Evolutionary conservation across 2,113 vertebrate species (phyloP).

Genomic region (Centrocercus urophasianus): DNA sequence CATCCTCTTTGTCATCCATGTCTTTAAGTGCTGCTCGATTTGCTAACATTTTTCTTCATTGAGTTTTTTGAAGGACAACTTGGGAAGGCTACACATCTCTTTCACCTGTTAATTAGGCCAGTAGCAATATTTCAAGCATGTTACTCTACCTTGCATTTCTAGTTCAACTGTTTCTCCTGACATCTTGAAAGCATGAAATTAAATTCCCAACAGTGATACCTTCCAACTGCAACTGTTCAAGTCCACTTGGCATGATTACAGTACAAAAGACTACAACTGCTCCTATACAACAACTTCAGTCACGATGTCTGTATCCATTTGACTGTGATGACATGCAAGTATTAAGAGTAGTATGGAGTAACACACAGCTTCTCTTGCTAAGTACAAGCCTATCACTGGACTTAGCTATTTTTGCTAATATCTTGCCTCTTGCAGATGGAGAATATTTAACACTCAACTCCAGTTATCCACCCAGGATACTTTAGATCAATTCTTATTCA

Average conservation of each 20-base stretch:
- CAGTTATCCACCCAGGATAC: neutral
- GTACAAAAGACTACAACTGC: neutral
- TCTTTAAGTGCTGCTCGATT: conserved; percentile 17
- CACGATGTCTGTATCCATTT: neutral
- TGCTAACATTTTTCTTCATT: conserved; percentile 2
- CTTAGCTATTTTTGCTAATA: neutral
- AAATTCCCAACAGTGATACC: neutral
- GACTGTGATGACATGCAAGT: neutral
- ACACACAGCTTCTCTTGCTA: neutral
- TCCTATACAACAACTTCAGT: neutral
- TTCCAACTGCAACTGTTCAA: neutral
- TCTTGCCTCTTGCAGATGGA: neutral
- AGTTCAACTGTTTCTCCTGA: neutral
- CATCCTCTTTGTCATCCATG: neutral
- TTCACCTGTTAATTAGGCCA: neutral
- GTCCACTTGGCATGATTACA: neutral
- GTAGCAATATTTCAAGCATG: neutral
- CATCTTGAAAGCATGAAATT: neutral
- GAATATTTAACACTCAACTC: neutral
- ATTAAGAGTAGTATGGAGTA: neutral
- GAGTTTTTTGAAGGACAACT: conserved; percentile 21
- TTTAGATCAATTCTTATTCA: neutral
- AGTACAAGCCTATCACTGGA: neutral
- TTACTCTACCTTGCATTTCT: neutral
- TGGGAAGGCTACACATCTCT: neutral